Percentiles rank a stretch among this genome's conserved stretches.
phyloP scores from a whole-genome alignment of 2,113 vertebrate genomes.

The Hippocampus mohnikei region DNA sequence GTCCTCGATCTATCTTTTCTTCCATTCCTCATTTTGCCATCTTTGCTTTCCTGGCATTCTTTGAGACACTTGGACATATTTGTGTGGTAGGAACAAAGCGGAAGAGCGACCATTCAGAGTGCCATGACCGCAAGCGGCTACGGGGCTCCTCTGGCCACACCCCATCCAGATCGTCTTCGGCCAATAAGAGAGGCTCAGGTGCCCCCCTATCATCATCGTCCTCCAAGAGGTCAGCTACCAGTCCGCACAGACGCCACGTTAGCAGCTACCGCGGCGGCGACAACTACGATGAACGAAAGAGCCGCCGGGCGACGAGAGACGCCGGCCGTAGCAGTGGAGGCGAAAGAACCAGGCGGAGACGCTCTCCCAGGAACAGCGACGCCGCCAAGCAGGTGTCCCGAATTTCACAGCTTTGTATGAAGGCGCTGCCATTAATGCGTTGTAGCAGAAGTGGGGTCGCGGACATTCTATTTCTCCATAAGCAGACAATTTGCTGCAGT shows the following conservation, averaged over 20 bases:
- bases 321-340: conserved; percentile 20
- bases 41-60: too few relatives aligned
- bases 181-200: conserved; percentile 72
- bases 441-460: too few relatives aligned
- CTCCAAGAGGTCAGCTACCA: conserved; percentile 76
- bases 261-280: conserved; percentile 83
- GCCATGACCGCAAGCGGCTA: conserved; percentile 81
- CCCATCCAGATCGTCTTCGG: conserved; percentile 71
- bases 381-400: conserved; percentile 44
- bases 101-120: conserved; percentile 85
- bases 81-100: conserved; percentile 85
- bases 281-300: conserved; percentile 86
- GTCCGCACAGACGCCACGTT: conserved; percentile 63
- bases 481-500: too few relatives aligned
- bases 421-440: too few relatives aligned
- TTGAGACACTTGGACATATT: background rate
- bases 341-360: conserved; percentile 20
- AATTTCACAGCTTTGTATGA: background rate
- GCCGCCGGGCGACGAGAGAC: conserved; percentile 42
- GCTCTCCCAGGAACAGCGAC: conserved; percentile 40
- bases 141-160: conserved; percentile 81
- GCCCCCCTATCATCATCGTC: conserved; percentile 70
- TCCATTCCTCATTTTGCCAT: background rate
- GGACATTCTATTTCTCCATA: too few relatives aligned
- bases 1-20: background rate